These are phyloP conservation scores for Drosophila equinoxialis DNA, from an alignment of 1,140 invertebrate species.

Conservation along the genomic window DNA sequence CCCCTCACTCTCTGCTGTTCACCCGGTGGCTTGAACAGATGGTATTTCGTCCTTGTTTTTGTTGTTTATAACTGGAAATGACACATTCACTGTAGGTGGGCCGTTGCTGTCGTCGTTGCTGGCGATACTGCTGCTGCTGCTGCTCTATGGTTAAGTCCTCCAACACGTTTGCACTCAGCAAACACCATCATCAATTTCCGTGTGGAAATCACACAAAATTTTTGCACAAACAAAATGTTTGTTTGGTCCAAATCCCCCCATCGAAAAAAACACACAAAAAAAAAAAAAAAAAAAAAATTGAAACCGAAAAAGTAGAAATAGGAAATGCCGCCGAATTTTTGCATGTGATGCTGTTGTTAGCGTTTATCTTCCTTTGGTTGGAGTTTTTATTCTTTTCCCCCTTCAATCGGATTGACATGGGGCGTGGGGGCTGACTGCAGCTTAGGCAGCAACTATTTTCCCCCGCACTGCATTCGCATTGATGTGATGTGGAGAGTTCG, in stretches of 20 bases:
- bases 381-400: slow-evolving; percentile 28
- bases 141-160: slow-evolving; percentile 61
- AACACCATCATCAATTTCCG: slow-evolving; percentile 81
- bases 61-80: slow-evolving; percentile 80
- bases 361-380: slow-evolving; percentile 37
- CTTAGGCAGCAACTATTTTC: slow-evolving; percentile 21
- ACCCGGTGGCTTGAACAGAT: too few relatives aligned
- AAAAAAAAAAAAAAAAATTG: slow-evolving; percentile 4
- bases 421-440: slow-evolving; percentile 8
- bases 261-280: slow-evolving; percentile 9
- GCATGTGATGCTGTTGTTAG: slow-evolving; percentile 47
- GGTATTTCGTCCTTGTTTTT: slow-evolving; percentile 27
- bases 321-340: slow-evolving; percentile 51
- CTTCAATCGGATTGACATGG: slow-evolving; percentile 1
- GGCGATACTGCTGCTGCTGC: background rate
- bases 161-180: slow-evolving; percentile 80
- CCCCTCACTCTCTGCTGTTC: too few relatives aligned
- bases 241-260: slow-evolving; percentile 30
- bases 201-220: slow-evolving; percentile 81
- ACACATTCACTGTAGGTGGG: slow-evolving; percentile 81
- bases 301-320: slow-evolving; percentile 23
- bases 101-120: slow-evolving; percentile 26
- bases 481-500: slow-evolving; percentile 25
- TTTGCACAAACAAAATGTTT: slow-evolving; percentile 81
- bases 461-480: slow-evolving; percentile 29